Conservation (phyloP, 64 coral and sea anemone genomes). For the Orbicella faveolata region DNA sequence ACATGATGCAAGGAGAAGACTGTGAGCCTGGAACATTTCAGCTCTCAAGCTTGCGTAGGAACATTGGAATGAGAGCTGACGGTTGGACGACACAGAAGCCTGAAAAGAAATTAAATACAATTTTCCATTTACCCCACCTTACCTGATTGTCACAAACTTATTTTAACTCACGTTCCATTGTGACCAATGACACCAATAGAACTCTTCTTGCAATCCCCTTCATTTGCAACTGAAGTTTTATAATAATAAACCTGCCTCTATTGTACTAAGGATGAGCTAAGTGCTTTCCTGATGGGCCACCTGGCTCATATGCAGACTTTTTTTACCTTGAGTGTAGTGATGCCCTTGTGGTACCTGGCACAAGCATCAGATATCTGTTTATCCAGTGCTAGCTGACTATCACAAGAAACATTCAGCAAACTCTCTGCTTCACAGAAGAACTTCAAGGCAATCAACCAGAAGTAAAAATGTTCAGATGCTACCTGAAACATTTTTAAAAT, state of each 20-base stretch:
- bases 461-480: constrained; percentile 94
- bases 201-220: no score
- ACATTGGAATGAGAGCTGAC: constrained; percentile 77
- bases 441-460: constrained; percentile 81
- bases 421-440: constrained; percentile 91
- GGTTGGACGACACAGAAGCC: constrained; percentile 80
- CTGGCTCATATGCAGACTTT: no score
- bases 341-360: constrained; percentile 82
- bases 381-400: constrained; percentile 50
- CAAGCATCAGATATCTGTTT: constrained; percentile 73
- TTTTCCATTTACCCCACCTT: no score
- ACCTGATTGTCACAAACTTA: no score
- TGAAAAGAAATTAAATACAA: constrained; percentile 6
- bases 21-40: constrained; percentile 79
- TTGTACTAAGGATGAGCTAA: no score
- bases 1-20: constrained; percentile 75
- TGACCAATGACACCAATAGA: no score
- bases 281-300: no score
- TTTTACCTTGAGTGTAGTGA: constrained; percentile 83
- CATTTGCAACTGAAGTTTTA: no score
- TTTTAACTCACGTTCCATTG: no score
- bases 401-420: constrained; percentile 46
- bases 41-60: constrained; percentile 70
- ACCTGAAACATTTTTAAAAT: constrained; percentile 33
- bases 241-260: no score